A percentile compares a stretch with the other conserved stretches of the same genome.
Conservation (phyloP, 2,888 invertebrate genomes). For the Antheraea yamamai region DNA sequence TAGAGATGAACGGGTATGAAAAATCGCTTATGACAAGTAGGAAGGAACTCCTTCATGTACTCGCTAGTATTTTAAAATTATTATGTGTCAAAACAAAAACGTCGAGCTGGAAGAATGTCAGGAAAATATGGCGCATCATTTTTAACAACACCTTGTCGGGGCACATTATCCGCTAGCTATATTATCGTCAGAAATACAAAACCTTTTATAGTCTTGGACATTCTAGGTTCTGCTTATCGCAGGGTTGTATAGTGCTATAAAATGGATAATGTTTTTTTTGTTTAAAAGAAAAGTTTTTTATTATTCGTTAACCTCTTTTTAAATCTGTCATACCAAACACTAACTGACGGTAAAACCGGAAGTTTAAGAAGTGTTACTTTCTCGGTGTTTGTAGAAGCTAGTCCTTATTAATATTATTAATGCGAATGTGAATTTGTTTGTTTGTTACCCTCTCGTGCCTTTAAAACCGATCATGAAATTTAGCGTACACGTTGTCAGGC, state of each 20-base stretch:
- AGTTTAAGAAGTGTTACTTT: not conserved
- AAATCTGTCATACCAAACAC: not conserved
- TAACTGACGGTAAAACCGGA: not conserved
- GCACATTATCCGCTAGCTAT: constrained; percentile 12
- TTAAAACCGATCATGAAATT: too few relatives aligned
- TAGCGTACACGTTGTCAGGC: too few relatives aligned
- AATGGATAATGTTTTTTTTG: not conserved
- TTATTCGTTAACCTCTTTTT: not conserved
- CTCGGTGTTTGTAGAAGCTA: too few relatives aligned
- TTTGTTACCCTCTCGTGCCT: too few relatives aligned
- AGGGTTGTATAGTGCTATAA: not conserved
- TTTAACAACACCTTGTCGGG: constrained; percentile 31
- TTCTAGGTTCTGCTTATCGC: not conserved
- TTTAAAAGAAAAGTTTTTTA: not conserved
- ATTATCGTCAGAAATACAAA: constrained; percentile 2
- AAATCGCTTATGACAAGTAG: not conserved
- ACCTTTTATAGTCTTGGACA: not conserved
- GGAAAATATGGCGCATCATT: constrained; percentile 39
- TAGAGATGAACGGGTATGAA: not conserved
- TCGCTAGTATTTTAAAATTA: constrained; percentile 5
- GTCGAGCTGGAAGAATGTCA: constrained; percentile 21
- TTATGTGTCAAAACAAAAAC: constrained; percentile 10
- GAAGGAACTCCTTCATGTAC: not conserved
- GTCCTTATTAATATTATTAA: too few relatives aligned
- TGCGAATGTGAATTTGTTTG: too few relatives aligned